A percentile compares a stretch with the other conserved stretches of the same genome.
These are phyloP conservation scores for Trichomycterus rosablanca DNA, from an alignment of 2,113 vertebrate genomes.

Conservation along the genomic window DNA sequence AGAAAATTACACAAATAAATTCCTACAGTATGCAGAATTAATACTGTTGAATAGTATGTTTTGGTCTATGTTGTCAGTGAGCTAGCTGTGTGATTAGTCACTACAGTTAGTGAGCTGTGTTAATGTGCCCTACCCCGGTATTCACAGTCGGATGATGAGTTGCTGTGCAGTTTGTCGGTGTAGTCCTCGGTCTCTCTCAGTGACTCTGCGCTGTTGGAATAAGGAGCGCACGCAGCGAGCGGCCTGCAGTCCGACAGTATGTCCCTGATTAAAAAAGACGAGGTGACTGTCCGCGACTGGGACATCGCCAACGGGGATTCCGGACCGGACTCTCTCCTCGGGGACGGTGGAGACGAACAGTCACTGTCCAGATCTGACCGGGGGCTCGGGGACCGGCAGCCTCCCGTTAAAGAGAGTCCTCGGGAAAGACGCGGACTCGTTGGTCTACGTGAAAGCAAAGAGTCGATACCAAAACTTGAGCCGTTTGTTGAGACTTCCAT, in stretches of 20 bases:
- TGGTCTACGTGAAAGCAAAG: slow-evolving; percentile 78
- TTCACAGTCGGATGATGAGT: slow-evolving; percentile 76
- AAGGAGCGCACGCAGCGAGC: slow-evolving; percentile 78
- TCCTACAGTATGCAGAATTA: too few relatives aligned
- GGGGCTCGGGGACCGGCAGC: slow-evolving; percentile 74
- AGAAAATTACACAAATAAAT: too few relatives aligned
- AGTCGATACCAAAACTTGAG: slow-evolving; percentile 80
- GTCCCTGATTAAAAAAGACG: slow-evolving; percentile 92
- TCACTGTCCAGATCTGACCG: slow-evolving; percentile 75
- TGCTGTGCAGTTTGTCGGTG: slow-evolving; percentile 74
- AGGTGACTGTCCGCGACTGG: slow-evolving; percentile 77
- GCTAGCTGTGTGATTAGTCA: too few relatives aligned
- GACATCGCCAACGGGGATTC: slow-evolving; percentile 73
- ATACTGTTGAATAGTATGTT: too few relatives aligned
- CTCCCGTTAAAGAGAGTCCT: slow-evolving; percentile 65
- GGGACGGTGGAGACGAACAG: slow-evolving; percentile 74
- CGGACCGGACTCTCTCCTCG: slow-evolving; percentile 68
- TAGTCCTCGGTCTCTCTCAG: slow-evolving; percentile 69
- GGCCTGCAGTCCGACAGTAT: slow-evolving; percentile 84
- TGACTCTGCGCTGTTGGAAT: slow-evolving; percentile 73
- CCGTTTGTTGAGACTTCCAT: slow-evolving; percentile 83
- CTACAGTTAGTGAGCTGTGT: too few relatives aligned
- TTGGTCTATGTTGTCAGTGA: too few relatives aligned
- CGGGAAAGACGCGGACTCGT: slow-evolving; percentile 72
- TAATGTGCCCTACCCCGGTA: slow-evolving; percentile 77